Conservation (phyloP, 2,888 invertebrate genomes). For the Tiliacea aurago region DNA sequence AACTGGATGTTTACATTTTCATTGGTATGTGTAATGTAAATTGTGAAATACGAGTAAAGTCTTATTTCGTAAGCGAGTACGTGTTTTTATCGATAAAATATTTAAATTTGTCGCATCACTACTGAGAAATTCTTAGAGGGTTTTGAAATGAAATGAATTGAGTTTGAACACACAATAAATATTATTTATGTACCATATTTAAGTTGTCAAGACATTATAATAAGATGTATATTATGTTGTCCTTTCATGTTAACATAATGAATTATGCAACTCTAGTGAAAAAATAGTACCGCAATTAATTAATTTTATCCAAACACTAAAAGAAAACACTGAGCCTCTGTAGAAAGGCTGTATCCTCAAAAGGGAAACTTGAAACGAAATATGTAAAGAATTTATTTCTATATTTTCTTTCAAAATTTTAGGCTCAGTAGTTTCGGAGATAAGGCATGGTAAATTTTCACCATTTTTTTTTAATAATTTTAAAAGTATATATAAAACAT, state of each 20-base stretch:
- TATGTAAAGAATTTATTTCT: no score
- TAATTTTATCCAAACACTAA: neutral
- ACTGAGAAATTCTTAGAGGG: neutral
- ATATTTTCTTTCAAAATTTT: no score
- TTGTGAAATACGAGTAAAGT: conserved; percentile 23
- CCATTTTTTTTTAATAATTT: no score
- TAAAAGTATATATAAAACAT: no score
- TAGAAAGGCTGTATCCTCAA: neutral
- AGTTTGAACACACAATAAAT: neutral
- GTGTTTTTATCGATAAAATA: conserved; percentile 36
- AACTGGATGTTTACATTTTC: conserved; percentile 47
- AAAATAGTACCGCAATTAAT: neutral
- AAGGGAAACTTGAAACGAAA: no score
- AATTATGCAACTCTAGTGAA: neutral
- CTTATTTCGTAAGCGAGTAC: conserved; percentile 21
- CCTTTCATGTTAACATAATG: neutral
- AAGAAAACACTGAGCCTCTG: neutral
- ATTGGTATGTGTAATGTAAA: conserved; percentile 54
- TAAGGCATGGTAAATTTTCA: no score
- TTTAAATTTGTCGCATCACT: conserved; percentile 25
- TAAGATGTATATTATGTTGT: neutral
- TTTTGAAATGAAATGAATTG: no score
- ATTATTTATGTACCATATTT: neutral
- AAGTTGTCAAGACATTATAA: neutral
- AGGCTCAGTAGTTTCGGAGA: no score